Percentiles rank a stretch among this genome's conserved stretches.
phyloP scores from a whole-genome alignment of 2,797 vertebrate species.

The Chrysocyon brachyurus region DNA sequence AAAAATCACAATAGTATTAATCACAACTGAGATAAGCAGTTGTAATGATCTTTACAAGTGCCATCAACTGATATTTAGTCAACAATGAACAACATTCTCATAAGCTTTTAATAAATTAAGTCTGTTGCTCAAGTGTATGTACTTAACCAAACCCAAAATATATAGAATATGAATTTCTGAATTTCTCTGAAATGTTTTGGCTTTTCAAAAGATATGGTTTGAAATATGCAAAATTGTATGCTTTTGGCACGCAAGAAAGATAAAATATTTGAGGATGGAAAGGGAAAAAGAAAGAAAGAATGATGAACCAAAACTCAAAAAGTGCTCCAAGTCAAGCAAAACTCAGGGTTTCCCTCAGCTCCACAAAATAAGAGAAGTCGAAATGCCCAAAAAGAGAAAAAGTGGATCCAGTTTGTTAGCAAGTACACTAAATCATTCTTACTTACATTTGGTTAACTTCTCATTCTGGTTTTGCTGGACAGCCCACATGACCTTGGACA shows the following conservation, averaged over 20 bases:
- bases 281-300: background rate
- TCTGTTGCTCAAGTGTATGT: background rate
- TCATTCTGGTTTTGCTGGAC: background rate
- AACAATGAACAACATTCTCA: background rate
- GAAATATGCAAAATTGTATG: background rate
- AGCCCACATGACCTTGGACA: background rate
- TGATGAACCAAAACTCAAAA: background rate
- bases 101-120: background rate
- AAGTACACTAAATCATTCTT: background rate
- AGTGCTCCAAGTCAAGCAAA: background rate
- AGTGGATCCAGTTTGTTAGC: background rate
- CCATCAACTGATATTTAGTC: background rate
- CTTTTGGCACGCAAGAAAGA: background rate
- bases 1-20: background rate
- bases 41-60: background rate
- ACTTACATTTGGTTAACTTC: background rate
- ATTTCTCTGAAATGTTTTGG: background rate
- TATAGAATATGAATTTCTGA: background rate
- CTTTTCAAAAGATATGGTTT: background rate
- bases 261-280: background rate
- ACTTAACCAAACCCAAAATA: conserved; percentile 18
- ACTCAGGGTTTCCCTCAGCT: background rate
- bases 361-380: background rate
- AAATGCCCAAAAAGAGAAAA: background rate
- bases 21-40: background rate